phyloP scores from a whole-genome alignment of 2,113 vertebrate species.

The Taurulus bubalis region DNA sequence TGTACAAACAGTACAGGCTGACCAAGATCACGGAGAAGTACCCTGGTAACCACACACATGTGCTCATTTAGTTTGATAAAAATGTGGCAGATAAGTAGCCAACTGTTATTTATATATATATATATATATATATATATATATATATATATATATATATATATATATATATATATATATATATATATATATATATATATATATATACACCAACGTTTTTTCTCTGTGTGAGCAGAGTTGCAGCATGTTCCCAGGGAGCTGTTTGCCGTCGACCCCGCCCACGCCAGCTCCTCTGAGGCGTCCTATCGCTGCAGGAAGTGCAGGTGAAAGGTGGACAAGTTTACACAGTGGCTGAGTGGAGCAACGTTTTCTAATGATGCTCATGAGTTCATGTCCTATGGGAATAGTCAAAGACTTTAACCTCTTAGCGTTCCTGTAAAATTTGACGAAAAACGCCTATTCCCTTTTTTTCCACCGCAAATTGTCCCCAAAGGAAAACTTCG shows the following conservation, averaged over 20 bases:
- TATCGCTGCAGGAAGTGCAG: slow-evolving; percentile 97
- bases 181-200: too few relatives aligned
- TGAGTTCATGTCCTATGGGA: neutral
- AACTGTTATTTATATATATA: neutral
- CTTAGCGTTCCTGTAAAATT: too few relatives aligned
- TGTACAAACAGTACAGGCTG: slow-evolving; percentile 93
- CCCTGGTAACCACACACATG: slow-evolving; percentile 79
- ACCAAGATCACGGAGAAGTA: slow-evolving; percentile 87
- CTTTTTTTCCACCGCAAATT: too few relatives aligned
- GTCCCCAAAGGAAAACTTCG: too few relatives aligned
- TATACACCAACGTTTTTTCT: neutral
- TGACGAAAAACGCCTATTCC: too few relatives aligned
- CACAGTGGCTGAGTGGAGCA: neutral
- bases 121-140: too few relatives aligned
- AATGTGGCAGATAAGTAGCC: neutral
- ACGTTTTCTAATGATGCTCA: neutral
- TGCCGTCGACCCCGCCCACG: slow-evolving; percentile 89
- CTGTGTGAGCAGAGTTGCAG: slow-evolving; percentile 83
- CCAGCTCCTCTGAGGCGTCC: slow-evolving; percentile 81
- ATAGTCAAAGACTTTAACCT: neutral
- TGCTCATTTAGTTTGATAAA: neutral
- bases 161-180: too few relatives aligned
- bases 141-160: too few relatives aligned
- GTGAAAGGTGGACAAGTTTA: slow-evolving; percentile 72
- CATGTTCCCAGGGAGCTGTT: slow-evolving; percentile 91